Percentiles rank a stretch among this genome's conserved stretches.
phyloP scores from a whole-genome alignment of 2,113 vertebrate species.

The Saccopteryx leptura region DNA sequence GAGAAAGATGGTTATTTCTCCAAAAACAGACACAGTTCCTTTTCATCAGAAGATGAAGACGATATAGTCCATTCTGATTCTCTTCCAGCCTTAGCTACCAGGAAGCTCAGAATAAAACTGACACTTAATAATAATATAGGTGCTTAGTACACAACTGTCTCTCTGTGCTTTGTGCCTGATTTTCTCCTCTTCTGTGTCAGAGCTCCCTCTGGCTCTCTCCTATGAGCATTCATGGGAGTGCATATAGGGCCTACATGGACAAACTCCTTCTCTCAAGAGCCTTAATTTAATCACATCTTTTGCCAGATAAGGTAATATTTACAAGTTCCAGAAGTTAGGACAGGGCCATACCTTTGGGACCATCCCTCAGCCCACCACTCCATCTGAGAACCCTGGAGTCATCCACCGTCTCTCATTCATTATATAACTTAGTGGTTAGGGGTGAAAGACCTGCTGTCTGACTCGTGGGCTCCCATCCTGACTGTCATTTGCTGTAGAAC shows the following conservation, averaged over 20 bases:
- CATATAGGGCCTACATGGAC: not conserved
- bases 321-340: not conserved
- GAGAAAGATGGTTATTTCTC: not conserved
- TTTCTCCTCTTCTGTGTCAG: not conserved
- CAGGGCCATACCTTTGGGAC: not conserved
- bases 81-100: not conserved
- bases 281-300: not conserved
- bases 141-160: not conserved
- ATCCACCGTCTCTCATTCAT: not conserved
- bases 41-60: constrained; percentile 37
- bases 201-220: not conserved
- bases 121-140: not conserved
- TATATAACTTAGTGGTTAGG: not conserved
- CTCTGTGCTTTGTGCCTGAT: not conserved
- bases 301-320: not conserved
- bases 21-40: not conserved
- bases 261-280: not conserved
- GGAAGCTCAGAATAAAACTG: constrained; percentile 1
- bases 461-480: not conserved
- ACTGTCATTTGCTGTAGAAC: not conserved
- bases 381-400: not conserved
- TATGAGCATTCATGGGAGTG: not conserved
- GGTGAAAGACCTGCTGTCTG: not conserved
- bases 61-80: not conserved
- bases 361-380: too few species aligned